These are phyloP conservation scores for Trigoniulus corallinus DNA, from an alignment of 1,140 invertebrate genomes.

Conservation along the genomic window DNA sequence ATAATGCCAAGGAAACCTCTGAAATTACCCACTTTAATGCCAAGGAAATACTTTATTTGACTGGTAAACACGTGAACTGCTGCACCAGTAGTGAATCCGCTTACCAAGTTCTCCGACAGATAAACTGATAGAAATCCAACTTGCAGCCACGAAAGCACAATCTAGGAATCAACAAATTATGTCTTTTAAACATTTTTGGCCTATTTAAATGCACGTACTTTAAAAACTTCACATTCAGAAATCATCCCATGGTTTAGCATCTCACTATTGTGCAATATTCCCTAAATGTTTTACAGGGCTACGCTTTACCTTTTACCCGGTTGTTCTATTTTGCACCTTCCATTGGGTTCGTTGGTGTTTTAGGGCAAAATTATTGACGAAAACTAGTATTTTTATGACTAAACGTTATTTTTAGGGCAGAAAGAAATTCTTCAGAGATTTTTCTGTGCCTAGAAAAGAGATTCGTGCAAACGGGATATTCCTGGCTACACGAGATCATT, in stretches of 20 bases:
- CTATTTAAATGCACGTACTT: not conserved
- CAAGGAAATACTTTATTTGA: conserved; percentile 74
- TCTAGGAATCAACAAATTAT: conserved; percentile 35
- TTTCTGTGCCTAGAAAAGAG: no score
- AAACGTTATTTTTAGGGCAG: no score
- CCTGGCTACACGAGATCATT: no score
- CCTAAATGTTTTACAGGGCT: no score
- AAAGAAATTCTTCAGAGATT: no score
- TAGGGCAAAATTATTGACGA: no score
- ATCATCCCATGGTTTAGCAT: conserved; percentile 2
- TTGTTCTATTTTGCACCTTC: no score
- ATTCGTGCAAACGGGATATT: no score
- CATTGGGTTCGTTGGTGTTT: no score
- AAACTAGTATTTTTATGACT: no score
- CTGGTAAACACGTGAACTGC: conserved; percentile 75
- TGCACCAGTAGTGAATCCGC: conserved; percentile 78
- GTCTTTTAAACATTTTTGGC: not conserved
- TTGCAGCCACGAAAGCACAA: conserved; percentile 59
- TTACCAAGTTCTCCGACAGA: conserved; percentile 74
- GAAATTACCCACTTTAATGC: conserved; percentile 41
- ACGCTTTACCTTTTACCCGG: no score
- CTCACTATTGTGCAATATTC: no score
- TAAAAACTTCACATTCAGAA: not conserved
- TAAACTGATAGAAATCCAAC: conserved; percentile 67
- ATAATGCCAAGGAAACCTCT: conserved; percentile 56